Evolutionary conservation across 1,140 invertebrate species (phyloP).

Genomic region (Drosophila nasuta): DNA sequence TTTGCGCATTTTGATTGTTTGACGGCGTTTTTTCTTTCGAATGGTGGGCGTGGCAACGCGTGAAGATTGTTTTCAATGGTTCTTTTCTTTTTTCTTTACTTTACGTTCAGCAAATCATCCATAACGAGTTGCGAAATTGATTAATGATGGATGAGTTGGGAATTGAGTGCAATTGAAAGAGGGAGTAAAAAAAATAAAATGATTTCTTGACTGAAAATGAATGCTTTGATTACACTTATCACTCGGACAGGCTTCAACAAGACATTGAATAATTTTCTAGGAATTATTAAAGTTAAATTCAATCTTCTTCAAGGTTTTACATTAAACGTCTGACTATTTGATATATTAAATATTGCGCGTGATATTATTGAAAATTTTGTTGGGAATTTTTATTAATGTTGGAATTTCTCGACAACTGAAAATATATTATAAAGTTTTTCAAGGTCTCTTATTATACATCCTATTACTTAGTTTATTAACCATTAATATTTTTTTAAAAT

Average conservation of each 20-base stretch:
- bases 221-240: neutral
- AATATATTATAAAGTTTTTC: too few species aligned
- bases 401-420: too few species aligned
- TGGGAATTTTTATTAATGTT: too few species aligned
- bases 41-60: conserved; percentile 28
- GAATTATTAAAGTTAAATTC: neutral
- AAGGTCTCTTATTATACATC: too few species aligned
- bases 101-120: conserved; percentile 43
- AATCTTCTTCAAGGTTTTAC: neutral
- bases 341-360: too few species aligned
- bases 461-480: too few species aligned
- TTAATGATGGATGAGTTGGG: conserved; percentile 44
- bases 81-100: conserved; percentile 5
- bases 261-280: neutral
- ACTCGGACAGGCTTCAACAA: neutral
- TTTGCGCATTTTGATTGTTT: conserved; percentile 51
- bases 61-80: conserved; percentile 47
- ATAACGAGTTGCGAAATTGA: conserved; percentile 53
- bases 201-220: conserved; percentile 7
- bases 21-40: conserved; percentile 21
- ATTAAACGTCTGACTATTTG: too few species aligned
- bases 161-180: conserved; percentile 21
- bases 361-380: too few species aligned
- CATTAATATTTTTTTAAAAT: too few species aligned
- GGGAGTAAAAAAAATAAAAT: neutral